Evolutionary conservation across 2,888 invertebrate species (phyloP).

Genomic region (Ophonus ardosiacus): DNA sequence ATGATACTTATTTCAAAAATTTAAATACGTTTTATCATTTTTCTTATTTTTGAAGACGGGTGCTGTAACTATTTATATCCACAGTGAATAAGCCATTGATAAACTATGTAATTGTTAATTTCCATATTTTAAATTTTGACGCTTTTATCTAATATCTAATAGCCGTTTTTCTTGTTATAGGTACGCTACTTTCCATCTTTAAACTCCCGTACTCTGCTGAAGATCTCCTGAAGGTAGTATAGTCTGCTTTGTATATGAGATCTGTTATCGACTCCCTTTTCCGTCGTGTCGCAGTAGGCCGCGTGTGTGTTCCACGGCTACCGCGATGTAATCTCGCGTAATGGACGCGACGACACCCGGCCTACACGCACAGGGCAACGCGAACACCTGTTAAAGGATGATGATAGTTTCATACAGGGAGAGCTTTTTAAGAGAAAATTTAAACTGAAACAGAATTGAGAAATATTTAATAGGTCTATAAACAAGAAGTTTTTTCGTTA

Average conservation of each 20-base stretch:
- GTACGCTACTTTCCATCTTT: neutral
- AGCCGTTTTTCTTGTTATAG: neutral
- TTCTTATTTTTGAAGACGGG: too few relatives aligned
- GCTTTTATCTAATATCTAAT: neutral
- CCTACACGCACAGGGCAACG: conserved; percentile 10
- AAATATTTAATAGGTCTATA: neutral
- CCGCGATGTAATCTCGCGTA: conserved; percentile 53
- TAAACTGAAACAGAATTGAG: neutral
- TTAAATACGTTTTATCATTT: too few relatives aligned
- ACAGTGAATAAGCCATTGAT: too few relatives aligned
- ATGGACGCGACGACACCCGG: conserved; percentile 23
- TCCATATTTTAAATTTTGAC: neutral
- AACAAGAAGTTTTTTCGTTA: too few relatives aligned
- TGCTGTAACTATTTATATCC: too few relatives aligned
- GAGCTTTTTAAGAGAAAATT: neutral
- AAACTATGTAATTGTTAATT: neutral
- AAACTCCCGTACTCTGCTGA: neutral
- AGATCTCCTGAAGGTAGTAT: neutral
- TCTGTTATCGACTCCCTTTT: neutral
- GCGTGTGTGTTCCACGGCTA: conserved; percentile 2
- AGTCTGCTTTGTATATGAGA: neutral
- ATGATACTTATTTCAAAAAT: too few relatives aligned
- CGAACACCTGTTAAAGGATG: conserved; percentile 17
- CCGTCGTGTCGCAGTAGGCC: neutral
- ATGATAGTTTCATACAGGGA: neutral